Evolutionary conservation across 2,888 invertebrate species (phyloP).

Genomic region (Nemotelus pantherinus): DNA sequence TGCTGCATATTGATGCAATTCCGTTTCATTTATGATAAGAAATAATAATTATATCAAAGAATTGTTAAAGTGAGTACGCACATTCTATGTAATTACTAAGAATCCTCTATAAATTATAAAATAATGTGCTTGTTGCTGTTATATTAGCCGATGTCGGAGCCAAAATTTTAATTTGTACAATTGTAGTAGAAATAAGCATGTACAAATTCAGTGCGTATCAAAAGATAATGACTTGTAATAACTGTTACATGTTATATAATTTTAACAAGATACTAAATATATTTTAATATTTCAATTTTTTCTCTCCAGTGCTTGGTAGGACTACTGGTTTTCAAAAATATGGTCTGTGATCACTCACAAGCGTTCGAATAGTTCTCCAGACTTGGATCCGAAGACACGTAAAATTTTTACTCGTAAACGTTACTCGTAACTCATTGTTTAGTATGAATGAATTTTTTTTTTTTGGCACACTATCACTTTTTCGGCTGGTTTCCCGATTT

Average conservation of each 20-base stretch:
- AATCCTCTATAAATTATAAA: neutral
- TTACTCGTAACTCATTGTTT: neutral
- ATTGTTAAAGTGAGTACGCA: too few species aligned
- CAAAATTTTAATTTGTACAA: neutral
- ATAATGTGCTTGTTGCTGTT: neutral
- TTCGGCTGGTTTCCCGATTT: slow-evolving; percentile 36
- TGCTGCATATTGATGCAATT: too few species aligned
- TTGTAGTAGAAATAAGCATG: neutral
- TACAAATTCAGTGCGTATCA: slow-evolving; percentile 14
- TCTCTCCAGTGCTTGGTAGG: neutral
- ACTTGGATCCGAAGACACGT: slow-evolving; percentile 7
- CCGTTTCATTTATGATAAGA: too few species aligned
- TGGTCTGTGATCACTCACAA: neutral
- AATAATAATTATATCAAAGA: too few species aligned
- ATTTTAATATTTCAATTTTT: slow-evolving; percentile 4
- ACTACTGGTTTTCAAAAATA: neutral
- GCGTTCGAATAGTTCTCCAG: slow-evolving; percentile 14
- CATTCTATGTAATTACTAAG: too few species aligned
- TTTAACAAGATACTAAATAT: slow-evolving; percentile 12
- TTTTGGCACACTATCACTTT: slow-evolving; percentile 41
- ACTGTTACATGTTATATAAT: neutral
- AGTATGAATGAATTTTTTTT: neutral
- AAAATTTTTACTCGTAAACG: slow-evolving; percentile 7
- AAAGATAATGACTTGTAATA: slow-evolving; percentile 7
- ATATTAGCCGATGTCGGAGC: neutral